Conservation (phyloP, 2,888 invertebrate genomes). For the Plebejus anna region DNA sequence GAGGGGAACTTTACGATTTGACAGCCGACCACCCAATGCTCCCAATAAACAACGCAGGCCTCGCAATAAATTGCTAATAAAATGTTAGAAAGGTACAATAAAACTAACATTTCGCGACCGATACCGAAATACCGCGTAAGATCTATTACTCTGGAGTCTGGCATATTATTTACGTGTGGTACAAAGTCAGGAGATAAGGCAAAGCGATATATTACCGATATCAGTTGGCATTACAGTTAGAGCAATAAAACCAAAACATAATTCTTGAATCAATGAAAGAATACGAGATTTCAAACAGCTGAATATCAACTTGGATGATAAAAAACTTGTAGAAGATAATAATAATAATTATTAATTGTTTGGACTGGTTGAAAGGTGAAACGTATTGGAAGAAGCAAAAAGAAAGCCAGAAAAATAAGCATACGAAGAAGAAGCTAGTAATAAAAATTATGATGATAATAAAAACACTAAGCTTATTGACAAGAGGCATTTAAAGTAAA, state of each 20-base stretch:
- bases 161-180: not conserved
- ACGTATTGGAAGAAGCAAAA: not conserved
- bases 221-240: not conserved
- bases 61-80: constrained; percentile 43
- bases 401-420: not conserved
- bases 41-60: constrained; percentile 39
- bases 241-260: not conserved
- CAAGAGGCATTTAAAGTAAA: no score
- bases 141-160: constrained; percentile 16
- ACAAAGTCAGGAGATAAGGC: not conserved
- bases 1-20: constrained; percentile 41
- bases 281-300: no score
- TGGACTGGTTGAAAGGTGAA: not conserved
- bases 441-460: no score
- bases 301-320: no score
- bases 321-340: no score
- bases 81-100: constrained; percentile 39
- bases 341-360: not conserved
- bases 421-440: no score
- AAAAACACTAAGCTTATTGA: no score
- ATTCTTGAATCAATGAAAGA: not conserved
- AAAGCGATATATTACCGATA: not conserved
- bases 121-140: constrained; percentile 29
- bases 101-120: constrained; percentile 32
- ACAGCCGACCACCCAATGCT: constrained; percentile 41